Base-by-base conservation (phyloP, 2,797 vertebrate genomes). In the Brachymystax lenok region DNA sequence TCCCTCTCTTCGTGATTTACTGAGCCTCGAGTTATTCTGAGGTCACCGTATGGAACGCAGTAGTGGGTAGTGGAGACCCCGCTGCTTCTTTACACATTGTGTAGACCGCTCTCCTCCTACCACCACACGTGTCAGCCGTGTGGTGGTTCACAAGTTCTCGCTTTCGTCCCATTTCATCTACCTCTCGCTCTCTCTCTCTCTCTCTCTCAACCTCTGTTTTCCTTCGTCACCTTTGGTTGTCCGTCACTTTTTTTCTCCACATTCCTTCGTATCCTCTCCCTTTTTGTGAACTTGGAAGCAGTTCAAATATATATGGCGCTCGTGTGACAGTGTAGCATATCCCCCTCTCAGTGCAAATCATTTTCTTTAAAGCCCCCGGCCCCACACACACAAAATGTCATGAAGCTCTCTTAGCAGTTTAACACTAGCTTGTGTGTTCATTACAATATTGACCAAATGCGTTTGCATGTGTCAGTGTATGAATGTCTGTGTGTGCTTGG, bases 1-100 rank as follows among this genome's bases (percentile, higher is more conserved):
- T 17, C 67, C 67, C 67, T 8, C 30, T 35, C 67, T 35, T n/a
- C 2, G 17, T 69, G 67, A 69, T 69, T 69, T 69, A 40, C 67
- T 35, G 67, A 8, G 7, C 33, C 5, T 40, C 67, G 12, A 17
- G 33, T 69, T 40, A 40, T 40, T n/a, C 33, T 19, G 67, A 19
- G 67, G 67, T 69, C 67, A 33, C 7, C 33, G 19, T n/a, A 56
- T n/a, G 64, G 64, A 30, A 54, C 24, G 5, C 8, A 30, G 59
- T 17, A 12, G 21, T n/a, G 35, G n/a, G 21, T 17, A 28, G 24
- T 13, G 21, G 24, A 24, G 59, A 61, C 17, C 7, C n/a, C 46
- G 7, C 46, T 14, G 27, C 10, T 35, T 68, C 66, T 28, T 61
- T 40, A 33, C 67, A 21, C 14, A 69, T 19, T 35, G 14, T 40